A percentile compares a stretch with the other conserved stretches of the same genome.
These are phyloP conservation scores for Phrynocephalus vlangalii DNA, from an alignment of 2,797 vertebrate species.

Conservation along the genomic window DNA sequence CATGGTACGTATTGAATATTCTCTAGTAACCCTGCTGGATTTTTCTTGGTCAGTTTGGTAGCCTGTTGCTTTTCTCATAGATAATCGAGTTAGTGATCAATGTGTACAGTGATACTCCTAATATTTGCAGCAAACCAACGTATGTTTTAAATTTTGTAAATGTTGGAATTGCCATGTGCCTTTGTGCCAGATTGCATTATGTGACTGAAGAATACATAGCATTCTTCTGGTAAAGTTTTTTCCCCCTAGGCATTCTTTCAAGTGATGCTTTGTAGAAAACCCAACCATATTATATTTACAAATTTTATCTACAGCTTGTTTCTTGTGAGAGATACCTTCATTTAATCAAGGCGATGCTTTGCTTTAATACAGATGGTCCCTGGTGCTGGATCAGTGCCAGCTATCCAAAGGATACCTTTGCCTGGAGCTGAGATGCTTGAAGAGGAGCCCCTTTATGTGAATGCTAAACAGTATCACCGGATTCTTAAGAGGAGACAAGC, in stretches of 20 bases:
- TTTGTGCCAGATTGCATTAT: not conserved
- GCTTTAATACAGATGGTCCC: conserved; percentile 90
- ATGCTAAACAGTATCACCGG: conserved; percentile 87
- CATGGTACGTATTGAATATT: conserved; percentile 86
- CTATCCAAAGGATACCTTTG: conserved; percentile 94
- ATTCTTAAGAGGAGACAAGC: conserved; percentile 96
- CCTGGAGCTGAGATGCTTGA: conserved; percentile 97
- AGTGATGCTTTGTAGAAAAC: not conserved
- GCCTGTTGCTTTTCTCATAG: not conserved
- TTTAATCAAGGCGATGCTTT: not conserved
- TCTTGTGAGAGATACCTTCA: not conserved
- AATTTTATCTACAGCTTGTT: not conserved
- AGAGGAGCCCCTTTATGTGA: conserved; percentile 94
- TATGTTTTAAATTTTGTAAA: not conserved
- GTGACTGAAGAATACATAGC: conserved; percentile 17
- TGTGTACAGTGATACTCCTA: not conserved
- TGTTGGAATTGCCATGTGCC: not conserved
- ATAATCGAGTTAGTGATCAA: fast-evolving
- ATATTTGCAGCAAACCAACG: not conserved
- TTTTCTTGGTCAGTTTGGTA: not conserved
- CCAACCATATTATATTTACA: not conserved
- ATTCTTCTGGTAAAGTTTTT: not conserved
- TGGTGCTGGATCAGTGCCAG: conserved; percentile 89
- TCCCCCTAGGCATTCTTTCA: not conserved
- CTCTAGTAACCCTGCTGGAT: not conserved